Evolutionary conservation across 2,797 vertebrate species (phyloP), one percentile per base, ranked within the genome.

Genomic region (Clarias platycephalus): DNA sequence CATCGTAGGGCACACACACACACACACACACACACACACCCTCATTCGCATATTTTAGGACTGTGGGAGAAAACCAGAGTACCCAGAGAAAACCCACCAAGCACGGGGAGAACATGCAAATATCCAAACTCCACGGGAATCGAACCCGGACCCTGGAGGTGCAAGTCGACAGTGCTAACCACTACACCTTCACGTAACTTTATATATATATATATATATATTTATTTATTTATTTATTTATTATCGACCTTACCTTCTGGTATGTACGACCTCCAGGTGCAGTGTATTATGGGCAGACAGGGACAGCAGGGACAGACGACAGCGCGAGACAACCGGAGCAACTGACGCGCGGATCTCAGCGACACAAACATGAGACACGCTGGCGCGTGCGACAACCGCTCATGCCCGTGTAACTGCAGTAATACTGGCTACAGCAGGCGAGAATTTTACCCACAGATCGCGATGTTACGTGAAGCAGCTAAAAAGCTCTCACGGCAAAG

Each of bases 191-290:
- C 40, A 40, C 40, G 6, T 40, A 40, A 40, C 40, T 40, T 40
- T 40, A 8, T 40, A 34, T 34, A 34, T 34, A 34, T 34, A n/a
- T n/a, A n/a, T n/a, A n/a, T n/a, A n/a, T n/a, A n/a, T n/a, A n/a
- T n/a, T n/a, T n/a, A n/a, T n/a, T n/a, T n/a, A n/a, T n/a, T n/a
- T n/a, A n/a, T n/a, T n/a, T n/a, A n/a, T n/a, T n/a, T n/a, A n/a
- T n/a, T 2, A 34, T 34, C 34, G 16, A 68, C 57, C 88, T 88
- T 87, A 91, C 89, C 88, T 90, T 91, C 80, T 49, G 87, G 77
- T 80, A 68, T 86, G 88, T 83, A 88, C 87, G 82, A 91, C 88
- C 81, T 90, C 87, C 83, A 90, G 84, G 85, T 90, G 49, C 67
- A 86, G 77, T 26, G 66, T 4, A 57, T 53, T 87, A 24, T 66